Conservation (phyloP, 2,113 vertebrate genomes). For the Pedetes capensis region DNA sequence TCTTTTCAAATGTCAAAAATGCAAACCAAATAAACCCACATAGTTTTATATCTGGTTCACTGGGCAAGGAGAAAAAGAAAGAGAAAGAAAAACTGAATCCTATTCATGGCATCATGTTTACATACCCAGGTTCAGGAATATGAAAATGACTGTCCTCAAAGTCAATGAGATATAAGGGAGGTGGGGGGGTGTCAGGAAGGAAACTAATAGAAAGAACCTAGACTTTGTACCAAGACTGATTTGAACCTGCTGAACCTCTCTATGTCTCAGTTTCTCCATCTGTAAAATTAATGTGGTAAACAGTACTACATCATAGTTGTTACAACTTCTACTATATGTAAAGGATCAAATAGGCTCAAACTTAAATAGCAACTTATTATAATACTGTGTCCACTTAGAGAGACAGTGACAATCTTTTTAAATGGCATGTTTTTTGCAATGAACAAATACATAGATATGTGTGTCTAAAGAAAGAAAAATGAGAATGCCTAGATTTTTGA, state of each 20-base stretch:
- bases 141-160: background rate
- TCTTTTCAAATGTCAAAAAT: constrained; percentile 63
- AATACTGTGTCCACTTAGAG: background rate
- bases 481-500: background rate
- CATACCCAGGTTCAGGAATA: background rate
- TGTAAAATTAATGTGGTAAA: background rate
- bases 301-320: background rate
- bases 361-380: background rate
- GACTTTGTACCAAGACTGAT: background rate
- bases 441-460: background rate
- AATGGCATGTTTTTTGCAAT: background rate
- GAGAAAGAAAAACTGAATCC: background rate
- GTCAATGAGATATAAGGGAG: background rate
- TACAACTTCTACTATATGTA: background rate
- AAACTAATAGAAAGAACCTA: background rate
- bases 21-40: constrained; percentile 22
- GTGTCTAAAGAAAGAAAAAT: background rate
- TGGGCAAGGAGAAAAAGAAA: background rate
- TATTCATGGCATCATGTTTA: background rate
- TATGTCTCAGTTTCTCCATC: background rate
- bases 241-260: background rate
- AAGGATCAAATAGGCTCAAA: background rate
- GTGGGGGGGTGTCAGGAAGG: too few relatives aligned
- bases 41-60: constrained; percentile 6
- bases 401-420: background rate